Conservation (phyloP, 2,888 invertebrate genomes). For the Ormyrus labotus region DNA sequence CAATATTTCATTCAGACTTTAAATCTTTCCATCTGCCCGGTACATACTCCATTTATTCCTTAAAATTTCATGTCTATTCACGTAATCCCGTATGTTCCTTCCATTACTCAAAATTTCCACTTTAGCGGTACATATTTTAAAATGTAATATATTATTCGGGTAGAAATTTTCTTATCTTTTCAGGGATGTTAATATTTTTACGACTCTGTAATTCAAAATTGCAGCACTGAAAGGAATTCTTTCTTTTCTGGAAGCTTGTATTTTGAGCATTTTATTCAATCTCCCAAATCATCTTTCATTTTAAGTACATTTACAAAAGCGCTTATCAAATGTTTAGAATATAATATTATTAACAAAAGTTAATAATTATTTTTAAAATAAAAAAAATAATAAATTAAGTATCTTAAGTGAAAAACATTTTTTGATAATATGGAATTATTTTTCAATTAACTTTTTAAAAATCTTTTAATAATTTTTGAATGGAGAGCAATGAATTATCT, state of each 20-base stretch:
- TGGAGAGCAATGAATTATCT: not conserved
- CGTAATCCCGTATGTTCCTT: not conserved
- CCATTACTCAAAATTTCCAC: not conserved
- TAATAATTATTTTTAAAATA: not conserved
- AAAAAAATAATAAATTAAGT: too few relatives aligned
- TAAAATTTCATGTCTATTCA: conserved; percentile 13
- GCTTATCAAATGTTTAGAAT: not conserved
- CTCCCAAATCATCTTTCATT: not conserved
- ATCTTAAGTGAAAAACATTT: too few relatives aligned
- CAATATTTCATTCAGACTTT: not conserved
- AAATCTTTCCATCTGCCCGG: not conserved
- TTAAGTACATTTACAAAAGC: not conserved
- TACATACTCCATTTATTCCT: not conserved
- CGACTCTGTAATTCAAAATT: too few relatives aligned
- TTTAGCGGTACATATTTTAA: not conserved
- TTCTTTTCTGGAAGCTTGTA: too few relatives aligned
- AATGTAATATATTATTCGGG: not conserved
- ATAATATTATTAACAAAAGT: not conserved
- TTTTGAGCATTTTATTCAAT: too few relatives aligned
- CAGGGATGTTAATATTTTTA: too few relatives aligned
- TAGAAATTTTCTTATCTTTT: not conserved
- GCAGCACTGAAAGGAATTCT: too few relatives aligned
- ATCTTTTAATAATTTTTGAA: too few relatives aligned
- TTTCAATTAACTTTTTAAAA: too few relatives aligned
- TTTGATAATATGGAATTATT: too few relatives aligned